phyloP scores from a whole-genome alignment of 2,888 invertebrate genomes.

The Chymomyza procnemis region DNA sequence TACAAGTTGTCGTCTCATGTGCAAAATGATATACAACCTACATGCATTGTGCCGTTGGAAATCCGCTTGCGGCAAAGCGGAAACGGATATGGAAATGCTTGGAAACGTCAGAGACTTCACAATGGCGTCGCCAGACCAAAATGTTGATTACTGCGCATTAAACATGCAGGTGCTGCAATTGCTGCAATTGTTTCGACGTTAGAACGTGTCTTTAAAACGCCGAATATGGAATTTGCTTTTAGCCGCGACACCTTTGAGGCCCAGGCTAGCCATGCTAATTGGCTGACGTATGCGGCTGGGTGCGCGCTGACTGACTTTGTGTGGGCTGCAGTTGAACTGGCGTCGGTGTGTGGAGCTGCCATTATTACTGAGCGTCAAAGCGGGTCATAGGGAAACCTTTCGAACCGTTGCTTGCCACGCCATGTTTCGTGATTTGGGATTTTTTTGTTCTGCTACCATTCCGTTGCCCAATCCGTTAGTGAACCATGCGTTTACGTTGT shows the following conservation, averaged over 20 bases:
- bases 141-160: constrained; percentile 34
- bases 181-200: background rate
- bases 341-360: constrained; percentile 11
- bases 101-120: constrained; percentile 35
- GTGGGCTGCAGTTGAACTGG: constrained; percentile 29
- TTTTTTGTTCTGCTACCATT: constrained; percentile 33
- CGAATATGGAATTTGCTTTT: background rate
- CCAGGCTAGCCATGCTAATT: background rate
- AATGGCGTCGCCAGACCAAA: constrained; percentile 17
- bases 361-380: constrained; percentile 10
- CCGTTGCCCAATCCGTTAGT: constrained; percentile 22
- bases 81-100: constrained; percentile 66
- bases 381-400: background rate
- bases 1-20: constrained; percentile 52
- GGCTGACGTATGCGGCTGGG: background rate
- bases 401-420: constrained; percentile 67
- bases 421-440: constrained; percentile 65
- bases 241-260: background rate
- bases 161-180: constrained; percentile 39
- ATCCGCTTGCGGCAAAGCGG: constrained; percentile 51
- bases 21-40: constrained; percentile 27
- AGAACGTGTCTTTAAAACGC: background rate
- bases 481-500: background rate
- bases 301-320: background rate
- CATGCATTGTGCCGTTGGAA: constrained; percentile 38